Evolutionary conservation across 2,797 vertebrate genomes (phyloP).

Genomic region (Gymnothorax javanicus): DNA sequence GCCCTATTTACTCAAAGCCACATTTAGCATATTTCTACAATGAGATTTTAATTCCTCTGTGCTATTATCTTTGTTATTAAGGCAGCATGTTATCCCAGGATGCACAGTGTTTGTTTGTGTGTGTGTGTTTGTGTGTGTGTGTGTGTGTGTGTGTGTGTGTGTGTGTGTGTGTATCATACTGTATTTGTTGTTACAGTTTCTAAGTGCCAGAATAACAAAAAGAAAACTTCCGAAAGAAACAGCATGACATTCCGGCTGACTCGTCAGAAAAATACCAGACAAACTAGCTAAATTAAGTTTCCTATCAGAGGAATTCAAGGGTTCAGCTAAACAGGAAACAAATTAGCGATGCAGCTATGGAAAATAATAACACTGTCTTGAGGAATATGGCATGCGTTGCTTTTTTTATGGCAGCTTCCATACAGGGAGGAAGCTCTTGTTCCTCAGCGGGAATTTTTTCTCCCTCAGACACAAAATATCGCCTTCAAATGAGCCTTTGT

Average conservation of each 20-base stretch:
- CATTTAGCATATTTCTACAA: neutral
- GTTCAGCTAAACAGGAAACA: neutral
- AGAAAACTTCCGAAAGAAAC: neutral
- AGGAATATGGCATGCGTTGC: neutral
- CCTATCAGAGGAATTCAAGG: neutral
- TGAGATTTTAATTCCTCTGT: neutral
- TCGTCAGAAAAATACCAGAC: neutral
- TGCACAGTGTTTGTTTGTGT: neutral
- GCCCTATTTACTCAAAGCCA: neutral
- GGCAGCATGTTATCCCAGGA: neutral
- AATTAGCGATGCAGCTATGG: neutral
- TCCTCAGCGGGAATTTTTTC: neutral
- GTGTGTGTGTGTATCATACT: neutral
- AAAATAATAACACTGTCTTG: neutral
- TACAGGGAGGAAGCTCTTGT: neutral
- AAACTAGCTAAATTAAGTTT: neutral
- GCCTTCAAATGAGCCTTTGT: neutral
- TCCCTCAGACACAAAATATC: neutral
- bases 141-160: too few species aligned
- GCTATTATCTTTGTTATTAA: neutral
- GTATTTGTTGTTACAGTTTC: neutral
- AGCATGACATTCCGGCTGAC: neutral
- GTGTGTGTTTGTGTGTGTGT: too few species aligned
- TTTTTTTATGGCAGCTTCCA: neutral
- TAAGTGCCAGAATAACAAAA: too few species aligned